phyloP scores from a whole-genome alignment of 2,888 invertebrate species.

The Myopa testacea region DNA sequence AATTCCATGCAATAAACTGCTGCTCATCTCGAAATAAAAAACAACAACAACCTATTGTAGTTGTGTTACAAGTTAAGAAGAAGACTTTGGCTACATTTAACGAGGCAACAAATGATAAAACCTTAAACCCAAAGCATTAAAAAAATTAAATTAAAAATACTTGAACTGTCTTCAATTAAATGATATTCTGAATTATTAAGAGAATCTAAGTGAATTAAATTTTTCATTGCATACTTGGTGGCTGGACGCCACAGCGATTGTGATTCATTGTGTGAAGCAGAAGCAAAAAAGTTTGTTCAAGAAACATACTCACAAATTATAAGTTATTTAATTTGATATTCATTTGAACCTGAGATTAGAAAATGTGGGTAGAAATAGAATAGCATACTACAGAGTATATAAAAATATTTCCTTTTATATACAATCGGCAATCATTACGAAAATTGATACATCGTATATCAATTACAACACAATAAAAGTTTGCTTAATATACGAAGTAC shows the following conservation, averaged over 20 bases:
- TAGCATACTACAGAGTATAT: no score
- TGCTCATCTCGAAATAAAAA: not conserved
- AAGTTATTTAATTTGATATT: no score
- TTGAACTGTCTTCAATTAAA: not conserved
- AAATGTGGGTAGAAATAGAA: no score
- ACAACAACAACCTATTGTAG: not conserved
- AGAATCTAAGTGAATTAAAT: not conserved
- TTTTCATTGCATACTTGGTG: not conserved
- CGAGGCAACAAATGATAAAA: conserved; percentile 4
- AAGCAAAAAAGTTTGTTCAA: no score
- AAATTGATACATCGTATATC: no score
- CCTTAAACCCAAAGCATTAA: not conserved
- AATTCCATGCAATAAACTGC: not conserved
- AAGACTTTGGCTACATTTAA: not conserved
- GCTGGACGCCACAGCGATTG: not conserved
- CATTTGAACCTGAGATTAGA: no score
- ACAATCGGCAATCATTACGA: no score
- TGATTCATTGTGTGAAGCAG: no score
- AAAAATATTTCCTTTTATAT: no score
- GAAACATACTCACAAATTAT: no score
- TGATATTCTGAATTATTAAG: not conserved
- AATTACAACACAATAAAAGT: no score
- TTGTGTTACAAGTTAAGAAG: not conserved
- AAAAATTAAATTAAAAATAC: not conserved
- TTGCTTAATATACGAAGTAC: no score